Percentiles rank a stretch among this genome's conserved stretches.
Evolutionary conservation across 2,797 vertebrate genomes (phyloP).

Genomic region (Gymnothorax javanicus): DNA sequence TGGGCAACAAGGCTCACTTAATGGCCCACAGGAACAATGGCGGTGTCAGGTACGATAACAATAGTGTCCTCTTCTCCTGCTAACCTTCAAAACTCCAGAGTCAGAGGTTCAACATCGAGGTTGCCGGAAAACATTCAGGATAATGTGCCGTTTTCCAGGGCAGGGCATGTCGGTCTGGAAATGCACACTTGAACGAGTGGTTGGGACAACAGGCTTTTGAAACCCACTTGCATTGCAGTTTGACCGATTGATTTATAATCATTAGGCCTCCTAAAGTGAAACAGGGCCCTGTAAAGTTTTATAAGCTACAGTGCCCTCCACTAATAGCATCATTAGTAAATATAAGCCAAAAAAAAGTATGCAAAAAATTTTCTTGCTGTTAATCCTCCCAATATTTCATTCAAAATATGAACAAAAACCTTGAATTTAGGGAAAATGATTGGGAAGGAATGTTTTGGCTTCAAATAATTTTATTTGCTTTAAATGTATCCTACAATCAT

Average conservation of each 20-base stretch:
- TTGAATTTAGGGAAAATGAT: no score
- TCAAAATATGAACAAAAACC: no score
- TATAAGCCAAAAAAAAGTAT: no score
- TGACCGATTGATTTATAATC: neutral
- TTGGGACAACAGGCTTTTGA: neutral
- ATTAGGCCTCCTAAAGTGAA: neutral
- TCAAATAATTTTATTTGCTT: no score
- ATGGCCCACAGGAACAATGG: constrained; percentile 64
- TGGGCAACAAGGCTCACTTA: constrained; percentile 69
- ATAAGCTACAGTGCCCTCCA: no score
- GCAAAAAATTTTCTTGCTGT: no score
- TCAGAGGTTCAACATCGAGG: constrained; percentile 53
- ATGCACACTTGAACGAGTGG: neutral
- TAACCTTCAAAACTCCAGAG: constrained; percentile 56
- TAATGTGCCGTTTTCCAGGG: neutral
- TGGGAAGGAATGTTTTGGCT: no score
- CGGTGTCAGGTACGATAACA: constrained; percentile 63
- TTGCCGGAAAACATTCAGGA: constrained; percentile 27
- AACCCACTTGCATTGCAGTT: neutral
- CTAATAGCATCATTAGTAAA: no score
- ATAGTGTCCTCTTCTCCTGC: constrained; percentile 56
- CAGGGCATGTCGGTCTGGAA: neutral
- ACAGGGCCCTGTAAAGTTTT: no score
- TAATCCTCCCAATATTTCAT: no score
- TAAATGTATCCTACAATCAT: no score